These are phyloP conservation scores for Argyresthia albistria DNA, from an alignment of 2,888 invertebrate genomes.

Conservation along the genomic window DNA sequence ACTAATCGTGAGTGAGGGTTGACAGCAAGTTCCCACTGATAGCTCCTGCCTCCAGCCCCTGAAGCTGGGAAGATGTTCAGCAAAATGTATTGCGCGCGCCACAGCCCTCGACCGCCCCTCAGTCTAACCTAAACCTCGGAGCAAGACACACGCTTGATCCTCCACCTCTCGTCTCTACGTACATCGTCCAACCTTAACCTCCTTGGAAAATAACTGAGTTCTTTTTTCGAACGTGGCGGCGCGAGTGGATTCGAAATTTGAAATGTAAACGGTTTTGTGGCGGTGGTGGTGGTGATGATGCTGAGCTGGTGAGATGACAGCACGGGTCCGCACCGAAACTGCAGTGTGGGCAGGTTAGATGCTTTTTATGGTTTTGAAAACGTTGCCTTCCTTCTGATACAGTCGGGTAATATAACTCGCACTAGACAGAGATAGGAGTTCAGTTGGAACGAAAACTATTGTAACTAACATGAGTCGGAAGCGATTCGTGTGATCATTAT, in stretches of 20 bases:
- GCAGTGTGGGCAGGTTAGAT: constrained; percentile 1
- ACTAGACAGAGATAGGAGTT: too few species aligned
- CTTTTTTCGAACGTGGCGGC: constrained; percentile 11
- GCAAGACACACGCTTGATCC: too few species aligned
- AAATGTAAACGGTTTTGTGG: constrained; percentile 18
- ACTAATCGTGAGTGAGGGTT: too few species aligned
- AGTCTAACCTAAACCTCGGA: constrained; percentile 17
- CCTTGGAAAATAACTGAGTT: not conserved
- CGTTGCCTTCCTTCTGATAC: not conserved
- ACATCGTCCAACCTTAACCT: not conserved
- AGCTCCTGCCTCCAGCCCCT: too few species aligned
- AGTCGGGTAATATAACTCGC: too few species aligned
- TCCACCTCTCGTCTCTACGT: not conserved
- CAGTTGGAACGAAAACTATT: too few species aligned
- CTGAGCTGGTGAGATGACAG: constrained; percentile 26
- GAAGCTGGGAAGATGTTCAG: constrained; percentile 19
- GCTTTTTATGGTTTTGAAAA: constrained; percentile 8
- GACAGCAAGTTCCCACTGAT: too few species aligned
- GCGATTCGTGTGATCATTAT: too few species aligned
- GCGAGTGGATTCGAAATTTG: constrained; percentile 17
- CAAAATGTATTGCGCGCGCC: constrained; percentile 61
- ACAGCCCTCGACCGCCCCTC: constrained; percentile 22
- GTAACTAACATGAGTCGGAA: too few species aligned
- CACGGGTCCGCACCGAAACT: not conserved
- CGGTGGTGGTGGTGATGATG: constrained; percentile 29